Base-by-base conservation (phyloP, 35 echinoderm and acorn worm genomes). In the Stichopus chloronotus region DNA sequence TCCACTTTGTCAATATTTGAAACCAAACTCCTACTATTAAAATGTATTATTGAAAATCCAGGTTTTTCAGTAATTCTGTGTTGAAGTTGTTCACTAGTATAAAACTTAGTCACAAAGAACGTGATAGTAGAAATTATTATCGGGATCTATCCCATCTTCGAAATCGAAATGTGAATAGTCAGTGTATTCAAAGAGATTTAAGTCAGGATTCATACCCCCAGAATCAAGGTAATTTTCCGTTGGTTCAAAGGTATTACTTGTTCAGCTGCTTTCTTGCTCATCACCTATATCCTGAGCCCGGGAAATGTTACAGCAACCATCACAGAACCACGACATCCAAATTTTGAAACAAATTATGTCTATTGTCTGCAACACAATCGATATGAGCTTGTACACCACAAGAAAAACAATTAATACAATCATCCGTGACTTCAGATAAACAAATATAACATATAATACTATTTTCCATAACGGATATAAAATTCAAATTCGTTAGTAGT, bases 1-100 rank as follows among this genome's bases (percentile, higher is more conserved):
- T n/a, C n/a, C 63, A 68, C 63, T 68, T 68, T 68, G 17, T 68
- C 63, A 68, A 68, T 68, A 68, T 68, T 68, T 68, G 63, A 68
- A 68, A 68, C 63, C 63, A 68, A 68, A 17, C 63, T n/a, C n/a
- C n/a, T n/a, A n/a, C n/a, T n/a, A n/a, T n/a, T n/a, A n/a, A n/a
- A n/a, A n/a, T n/a, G n/a, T 68, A 8, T 17, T 68, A 68, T 68
- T n/a, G n/a, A n/a, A n/a, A n/a, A n/a, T n/a, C n/a, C n/a, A n/a
- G n/a, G n/a, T n/a, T n/a, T n/a, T n/a, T n/a, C n/a, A n/a, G n/a
- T n/a, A n/a, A n/a, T n/a, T n/a, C n/a, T n/a, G n/a, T n/a, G n/a
- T n/a, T n/a, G 63, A 68, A 68, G 63, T 68, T 68, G 8, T 9
- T 68, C 63, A 68, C 63, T 68, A 17, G 63, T 68, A 17, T 68